These are phyloP conservation scores for Empidonax alnorum DNA, from an alignment of 2,113 vertebrate genomes.

Conservation along the genomic window DNA sequence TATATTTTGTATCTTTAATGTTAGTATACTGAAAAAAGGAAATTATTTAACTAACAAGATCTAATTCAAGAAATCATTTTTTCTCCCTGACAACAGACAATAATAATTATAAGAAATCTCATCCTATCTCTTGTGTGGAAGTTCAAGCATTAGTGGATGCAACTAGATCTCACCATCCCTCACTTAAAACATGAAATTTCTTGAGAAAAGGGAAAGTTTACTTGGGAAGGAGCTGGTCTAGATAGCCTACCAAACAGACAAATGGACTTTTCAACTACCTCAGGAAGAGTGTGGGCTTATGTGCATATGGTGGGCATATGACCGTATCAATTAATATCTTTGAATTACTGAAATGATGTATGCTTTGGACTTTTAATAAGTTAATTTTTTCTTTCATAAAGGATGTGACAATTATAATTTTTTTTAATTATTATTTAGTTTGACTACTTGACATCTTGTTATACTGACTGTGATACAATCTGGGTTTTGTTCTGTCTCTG, in stretches of 20 bases:
- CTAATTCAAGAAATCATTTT: not conserved
- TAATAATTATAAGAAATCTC: not conserved
- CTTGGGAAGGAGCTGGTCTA: not conserved
- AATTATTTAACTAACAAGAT: not conserved
- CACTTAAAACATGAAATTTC: not conserved
- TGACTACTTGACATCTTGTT: not conserved
- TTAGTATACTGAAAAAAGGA: not conserved
- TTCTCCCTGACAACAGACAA: not conserved
- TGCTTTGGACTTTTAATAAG: not conserved
- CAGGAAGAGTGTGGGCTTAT: not conserved
- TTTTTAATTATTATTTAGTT: not conserved
- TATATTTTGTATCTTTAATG: not conserved
- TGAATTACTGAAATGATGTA: not conserved
- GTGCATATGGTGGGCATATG: not conserved
- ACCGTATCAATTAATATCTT: not conserved
- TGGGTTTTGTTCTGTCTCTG: conserved; percentile 9
- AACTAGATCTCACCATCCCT: not conserved
- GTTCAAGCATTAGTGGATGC: not conserved
- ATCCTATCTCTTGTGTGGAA: not conserved
- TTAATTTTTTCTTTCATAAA: not conserved
- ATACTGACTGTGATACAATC: not conserved
- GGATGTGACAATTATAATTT: not conserved
- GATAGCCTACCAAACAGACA: not conserved
- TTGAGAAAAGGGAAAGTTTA: not conserved
- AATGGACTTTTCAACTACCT: not conserved